These are phyloP conservation scores for Scolanthus callimorphus DNA, from an alignment of 92 coral and sea anemone genomes.

Conservation along the genomic window DNA sequence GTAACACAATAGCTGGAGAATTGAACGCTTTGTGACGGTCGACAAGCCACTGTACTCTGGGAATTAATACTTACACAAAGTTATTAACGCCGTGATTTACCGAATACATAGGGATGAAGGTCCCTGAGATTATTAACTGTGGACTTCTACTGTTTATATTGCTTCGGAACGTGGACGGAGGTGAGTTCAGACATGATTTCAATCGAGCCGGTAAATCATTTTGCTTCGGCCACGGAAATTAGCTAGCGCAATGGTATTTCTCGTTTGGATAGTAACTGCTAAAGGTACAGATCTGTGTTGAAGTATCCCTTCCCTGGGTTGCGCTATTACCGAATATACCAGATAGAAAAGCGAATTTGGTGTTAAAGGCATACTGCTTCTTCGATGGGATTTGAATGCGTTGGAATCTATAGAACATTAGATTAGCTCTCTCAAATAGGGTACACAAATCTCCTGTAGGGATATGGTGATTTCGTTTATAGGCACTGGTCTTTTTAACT, in stretches of 20 bases:
- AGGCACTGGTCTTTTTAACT: too few species aligned
- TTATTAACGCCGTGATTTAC: constrained; percentile 4
- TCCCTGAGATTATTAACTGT: constrained; percentile 20
- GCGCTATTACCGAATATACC: too few species aligned
- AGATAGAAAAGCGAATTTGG: too few species aligned
- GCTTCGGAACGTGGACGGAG: constrained; percentile 20
- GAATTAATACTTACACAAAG: neutral
- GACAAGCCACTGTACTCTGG: neutral
- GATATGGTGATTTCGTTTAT: too few species aligned
- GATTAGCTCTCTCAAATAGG: too few species aligned
- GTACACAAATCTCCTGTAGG: too few species aligned
- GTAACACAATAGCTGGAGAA: constrained; percentile 60
- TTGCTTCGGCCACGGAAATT: constrained; percentile 8
- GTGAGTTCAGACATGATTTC: constrained; percentile 19
- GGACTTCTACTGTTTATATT: constrained; percentile 32
- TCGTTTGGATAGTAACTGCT: constrained; percentile 20
- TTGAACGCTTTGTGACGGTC: constrained; percentile 32
- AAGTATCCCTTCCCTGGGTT: too few species aligned
- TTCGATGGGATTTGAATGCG: too few species aligned
- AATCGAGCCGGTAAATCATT: constrained; percentile 2
- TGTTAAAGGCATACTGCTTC: too few species aligned
- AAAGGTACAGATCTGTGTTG: too few species aligned
- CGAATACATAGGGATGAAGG: constrained; percentile 14
- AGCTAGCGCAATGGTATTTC: constrained; percentile 8
- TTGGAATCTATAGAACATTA: too few species aligned